A percentile compares a stretch with the other conserved stretches of the same genome.
Conservation (phyloP, 2,888 invertebrate genomes). For the Cerceris ruficornis region DNA sequence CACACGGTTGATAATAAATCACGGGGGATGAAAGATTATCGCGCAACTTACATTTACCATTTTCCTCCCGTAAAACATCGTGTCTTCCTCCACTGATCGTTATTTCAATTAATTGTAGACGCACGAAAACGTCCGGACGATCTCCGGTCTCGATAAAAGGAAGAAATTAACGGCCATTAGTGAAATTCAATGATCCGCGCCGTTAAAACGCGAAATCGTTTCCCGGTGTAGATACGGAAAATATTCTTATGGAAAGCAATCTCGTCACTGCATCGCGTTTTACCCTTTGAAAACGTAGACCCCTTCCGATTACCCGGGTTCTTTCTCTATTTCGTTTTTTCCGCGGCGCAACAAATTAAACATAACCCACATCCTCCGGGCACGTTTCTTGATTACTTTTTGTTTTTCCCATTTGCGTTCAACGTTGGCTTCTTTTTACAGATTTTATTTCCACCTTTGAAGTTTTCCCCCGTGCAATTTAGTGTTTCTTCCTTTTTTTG, state of each 20-base stretch:
- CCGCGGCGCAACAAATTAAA: conserved; percentile 65
- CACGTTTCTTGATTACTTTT: conserved; percentile 66
- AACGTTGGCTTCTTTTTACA: conserved; percentile 60
- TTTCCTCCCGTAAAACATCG: no score
- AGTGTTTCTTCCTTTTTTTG: conserved; percentile 26
- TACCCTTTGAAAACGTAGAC: conserved; percentile 51
- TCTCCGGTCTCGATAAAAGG: conserved; percentile 30
- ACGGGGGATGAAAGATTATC: no score
- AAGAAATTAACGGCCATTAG: conserved; percentile 56
- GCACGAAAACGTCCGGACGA: conserved; percentile 20
- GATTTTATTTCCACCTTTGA: conserved; percentile 64
- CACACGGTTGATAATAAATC: no score
- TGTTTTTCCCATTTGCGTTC: conserved; percentile 59
- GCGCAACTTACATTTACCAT: no score
- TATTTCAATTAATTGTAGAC: no score
- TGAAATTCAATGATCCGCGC: conserved; percentile 35
- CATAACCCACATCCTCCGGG: conserved; percentile 65
- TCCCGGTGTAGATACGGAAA: conserved; percentile 20
- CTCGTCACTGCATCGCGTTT: conserved; percentile 49
- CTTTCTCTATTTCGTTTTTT: conserved; percentile 42
- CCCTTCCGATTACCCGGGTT: conserved; percentile 46
- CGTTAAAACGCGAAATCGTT: not conserved
- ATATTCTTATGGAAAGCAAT: conserved; percentile 55
- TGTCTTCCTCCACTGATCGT: no score
- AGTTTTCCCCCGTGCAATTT: conserved; percentile 54